Evolutionary conservation across 2,888 invertebrate species (phyloP).

Genomic region (Amiota mariae): DNA sequence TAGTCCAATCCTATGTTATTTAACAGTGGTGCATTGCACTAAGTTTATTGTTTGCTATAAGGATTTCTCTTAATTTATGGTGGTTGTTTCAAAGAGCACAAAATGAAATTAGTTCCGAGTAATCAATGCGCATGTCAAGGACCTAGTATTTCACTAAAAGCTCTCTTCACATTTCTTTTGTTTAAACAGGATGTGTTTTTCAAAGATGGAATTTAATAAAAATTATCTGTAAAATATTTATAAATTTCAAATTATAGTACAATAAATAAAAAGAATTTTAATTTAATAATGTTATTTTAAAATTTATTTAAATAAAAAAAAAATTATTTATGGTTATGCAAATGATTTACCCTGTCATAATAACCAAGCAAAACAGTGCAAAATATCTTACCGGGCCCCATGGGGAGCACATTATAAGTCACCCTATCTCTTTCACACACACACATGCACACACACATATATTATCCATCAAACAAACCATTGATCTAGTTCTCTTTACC

Average conservation of each 20-base stretch:
- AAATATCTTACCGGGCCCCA: not conserved
- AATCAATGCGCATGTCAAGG: not conserved
- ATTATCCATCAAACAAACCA: too few relatives aligned
- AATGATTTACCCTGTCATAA: too few relatives aligned
- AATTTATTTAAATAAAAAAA: not conserved
- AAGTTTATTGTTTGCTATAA: not conserved
- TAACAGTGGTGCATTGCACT: too few relatives aligned
- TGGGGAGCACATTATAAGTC: not conserved
- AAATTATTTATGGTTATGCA: too few relatives aligned
- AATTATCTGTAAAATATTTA: too few relatives aligned
- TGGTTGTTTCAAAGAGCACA: not conserved
- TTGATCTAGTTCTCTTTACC: too few relatives aligned
- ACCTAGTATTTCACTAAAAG: not conserved
- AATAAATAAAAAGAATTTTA: not conserved
- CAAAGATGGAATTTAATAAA: too few relatives aligned
- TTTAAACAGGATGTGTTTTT: not conserved
- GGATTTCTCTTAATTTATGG: not conserved
- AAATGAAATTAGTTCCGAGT: not conserved
- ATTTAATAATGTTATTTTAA: not conserved
- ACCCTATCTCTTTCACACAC: too few relatives aligned
- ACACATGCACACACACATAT: too few relatives aligned
- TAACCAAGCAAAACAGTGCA: not conserved
- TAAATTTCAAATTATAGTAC: not conserved
- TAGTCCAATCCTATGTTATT: too few relatives aligned
- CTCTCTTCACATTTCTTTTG: not conserved